Evolutionary conservation across 1,140 invertebrate species (phyloP).

Genomic region (Episyrphus balteatus): DNA sequence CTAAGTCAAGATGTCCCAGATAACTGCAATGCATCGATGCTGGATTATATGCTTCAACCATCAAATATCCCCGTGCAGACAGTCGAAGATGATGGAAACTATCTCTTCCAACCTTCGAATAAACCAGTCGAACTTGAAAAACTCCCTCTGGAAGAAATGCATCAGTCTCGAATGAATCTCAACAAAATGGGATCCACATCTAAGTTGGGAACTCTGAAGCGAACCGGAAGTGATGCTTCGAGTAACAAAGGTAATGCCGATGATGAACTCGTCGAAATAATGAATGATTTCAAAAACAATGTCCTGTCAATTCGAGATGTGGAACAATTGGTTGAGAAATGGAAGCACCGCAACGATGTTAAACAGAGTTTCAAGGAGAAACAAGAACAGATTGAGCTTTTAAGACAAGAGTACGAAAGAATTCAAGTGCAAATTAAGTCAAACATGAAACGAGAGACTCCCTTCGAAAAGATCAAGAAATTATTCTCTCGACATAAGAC

Average conservation of each 20-base stretch:
- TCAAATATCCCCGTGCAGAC: slow-evolving; percentile 25
- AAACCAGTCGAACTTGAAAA: slow-evolving; percentile 39
- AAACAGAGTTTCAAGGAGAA: slow-evolving; percentile 76
- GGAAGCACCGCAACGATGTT: slow-evolving; percentile 74
- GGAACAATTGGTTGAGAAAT: slow-evolving; percentile 71
- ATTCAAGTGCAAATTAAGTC: slow-evolving; percentile 66
- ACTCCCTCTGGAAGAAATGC: slow-evolving; percentile 7
- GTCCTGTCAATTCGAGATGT: slow-evolving; percentile 74
- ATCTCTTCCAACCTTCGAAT: slow-evolving; percentile 47
- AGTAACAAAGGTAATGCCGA: slow-evolving; percentile 42
- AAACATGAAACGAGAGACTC: slow-evolving; percentile 58
- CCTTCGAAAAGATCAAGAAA: slow-evolving; percentile 65
- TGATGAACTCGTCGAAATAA: slow-evolving; percentile 73
- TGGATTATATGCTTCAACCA: slow-evolving; percentile 33
- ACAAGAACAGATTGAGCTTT: slow-evolving; percentile 64
- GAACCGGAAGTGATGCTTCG: slow-evolving; percentile 19
- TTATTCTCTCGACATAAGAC: slow-evolving; percentile 55
- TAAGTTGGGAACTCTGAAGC: slow-evolving; percentile 23
- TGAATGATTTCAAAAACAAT: slow-evolving; percentile 82
- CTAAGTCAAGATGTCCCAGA: slow-evolving; percentile 37
- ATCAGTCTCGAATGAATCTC: slow-evolving; percentile 6
- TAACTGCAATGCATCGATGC: slow-evolving; percentile 17
- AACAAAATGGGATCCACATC: no score
- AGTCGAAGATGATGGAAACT: slow-evolving; percentile 35
- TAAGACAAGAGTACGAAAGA: slow-evolving; percentile 68